A percentile compares a stretch with the other conserved stretches of the same genome.
Conservation (phyloP, 2,113 vertebrate species). For the Salvelinus namaycush region DNA sequence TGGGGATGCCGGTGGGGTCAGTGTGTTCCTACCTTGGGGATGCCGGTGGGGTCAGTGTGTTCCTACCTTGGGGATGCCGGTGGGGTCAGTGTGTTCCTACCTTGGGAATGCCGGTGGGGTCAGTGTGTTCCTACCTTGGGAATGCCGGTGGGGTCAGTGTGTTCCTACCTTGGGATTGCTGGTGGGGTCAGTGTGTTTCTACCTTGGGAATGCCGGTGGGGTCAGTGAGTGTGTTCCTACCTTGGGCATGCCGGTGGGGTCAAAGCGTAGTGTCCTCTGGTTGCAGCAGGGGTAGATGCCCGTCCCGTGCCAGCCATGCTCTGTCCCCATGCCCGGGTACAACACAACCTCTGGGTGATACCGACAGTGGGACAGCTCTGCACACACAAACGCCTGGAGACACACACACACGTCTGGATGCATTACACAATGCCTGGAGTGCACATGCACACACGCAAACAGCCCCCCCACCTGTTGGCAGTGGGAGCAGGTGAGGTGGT, state of each 20-base stretch:
- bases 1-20: no score
- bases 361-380: slow-evolving; percentile 89
- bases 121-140: no score
- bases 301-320: slow-evolving; percentile 77
- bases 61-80: no score
- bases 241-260: slow-evolving; percentile 56
- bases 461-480: slow-evolving; percentile 77
- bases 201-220: no score
- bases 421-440: neutral
- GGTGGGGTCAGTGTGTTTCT: no score
- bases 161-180: no score
- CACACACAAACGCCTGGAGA: slow-evolving; percentile 86
- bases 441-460: slow-evolving; percentile 70
- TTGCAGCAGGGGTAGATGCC: slow-evolving; percentile 95
- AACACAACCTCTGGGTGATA: slow-evolving; percentile 88
- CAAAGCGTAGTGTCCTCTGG: slow-evolving; percentile 92
- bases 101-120: no score
- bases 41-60: slow-evolving; percentile 70
- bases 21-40: no score
- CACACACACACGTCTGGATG: slow-evolving; percentile 7
- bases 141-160: no score
- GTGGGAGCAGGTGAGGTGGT: slow-evolving; percentile 82
- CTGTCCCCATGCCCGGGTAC: slow-evolving; percentile 77
- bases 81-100: no score
- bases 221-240: no score